phyloP scores from a whole-genome alignment of 2,888 invertebrate species.

The Apomyelois bistriatella region DNA sequence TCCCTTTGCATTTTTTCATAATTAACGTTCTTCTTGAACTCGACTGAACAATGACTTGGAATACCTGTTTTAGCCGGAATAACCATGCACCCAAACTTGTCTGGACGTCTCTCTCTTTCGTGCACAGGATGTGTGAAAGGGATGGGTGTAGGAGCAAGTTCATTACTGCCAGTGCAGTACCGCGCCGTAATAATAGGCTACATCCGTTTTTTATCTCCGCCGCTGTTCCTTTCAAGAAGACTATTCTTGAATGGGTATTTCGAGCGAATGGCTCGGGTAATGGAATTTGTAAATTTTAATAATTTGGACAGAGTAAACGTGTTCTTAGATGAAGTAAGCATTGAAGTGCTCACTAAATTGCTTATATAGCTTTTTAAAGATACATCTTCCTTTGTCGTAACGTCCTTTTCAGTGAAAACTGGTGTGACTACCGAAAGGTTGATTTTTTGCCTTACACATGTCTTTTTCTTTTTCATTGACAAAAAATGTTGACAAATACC shows the following conservation, averaged over 20 bases:
- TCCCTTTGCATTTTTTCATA: conserved; percentile 7
- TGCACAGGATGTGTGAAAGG: not conserved
- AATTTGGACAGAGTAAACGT: too few relatives aligned
- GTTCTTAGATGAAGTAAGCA: too few relatives aligned
- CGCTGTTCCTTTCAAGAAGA: not conserved
- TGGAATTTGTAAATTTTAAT: not conserved
- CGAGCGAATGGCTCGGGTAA: not conserved
- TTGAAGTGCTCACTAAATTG: too few relatives aligned
- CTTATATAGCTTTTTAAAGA: too few relatives aligned
- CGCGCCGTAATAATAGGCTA: conserved; percentile 13
- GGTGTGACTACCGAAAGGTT: too few relatives aligned
- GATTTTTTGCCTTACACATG: too few relatives aligned
- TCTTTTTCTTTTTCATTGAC: too few relatives aligned
- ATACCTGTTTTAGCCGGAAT: conserved; percentile 11
- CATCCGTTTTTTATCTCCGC: conserved; percentile 12
- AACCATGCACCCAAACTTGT: conserved; percentile 12
- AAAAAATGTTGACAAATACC: too few relatives aligned
- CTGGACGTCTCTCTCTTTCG: not conserved
- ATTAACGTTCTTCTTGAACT: conserved; percentile 9
- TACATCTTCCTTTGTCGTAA: too few relatives aligned
- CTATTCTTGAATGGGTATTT: conserved; percentile 6
- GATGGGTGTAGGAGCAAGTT: conserved; percentile 6
- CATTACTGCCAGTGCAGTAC: conserved; percentile 13
- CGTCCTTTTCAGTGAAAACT: too few relatives aligned
- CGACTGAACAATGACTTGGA: conserved; percentile 1